These are phyloP conservation scores for Tyrophagus putrescentiae DNA, from an alignment of 1,140 invertebrate genomes.

Conservation along the genomic window DNA sequence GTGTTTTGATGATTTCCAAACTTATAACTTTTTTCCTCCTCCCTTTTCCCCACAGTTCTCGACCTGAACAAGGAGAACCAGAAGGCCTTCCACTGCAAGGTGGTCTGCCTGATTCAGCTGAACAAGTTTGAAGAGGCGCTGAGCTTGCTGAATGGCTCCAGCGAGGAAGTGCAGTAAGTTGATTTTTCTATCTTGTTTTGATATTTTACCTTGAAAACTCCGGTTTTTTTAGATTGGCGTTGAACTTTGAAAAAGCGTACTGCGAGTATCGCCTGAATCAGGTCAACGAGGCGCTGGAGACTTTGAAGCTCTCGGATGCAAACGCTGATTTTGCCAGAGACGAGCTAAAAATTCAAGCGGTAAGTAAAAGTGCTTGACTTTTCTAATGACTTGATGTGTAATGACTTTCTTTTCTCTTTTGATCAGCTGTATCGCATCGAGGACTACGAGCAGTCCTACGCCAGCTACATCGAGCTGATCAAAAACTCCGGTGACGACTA, in stretches of 20 bases:
- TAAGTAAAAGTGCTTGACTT: slow-evolving; percentile 22
- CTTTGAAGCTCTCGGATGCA: slow-evolving; percentile 49
- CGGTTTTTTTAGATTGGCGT: slow-evolving; percentile 38
- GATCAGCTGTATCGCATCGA: slow-evolving; percentile 36
- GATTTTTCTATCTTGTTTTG: slow-evolving; percentile 23
- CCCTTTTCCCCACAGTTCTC: no score
- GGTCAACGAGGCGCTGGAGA: slow-evolving; percentile 59
- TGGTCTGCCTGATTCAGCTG: slow-evolving; percentile 71
- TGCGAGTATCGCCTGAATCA: slow-evolving; percentile 78
- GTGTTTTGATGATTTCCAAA: slow-evolving; percentile 14
- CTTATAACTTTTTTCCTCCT: background rate
- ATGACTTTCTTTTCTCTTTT: slow-evolving; percentile 13
- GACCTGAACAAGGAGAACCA: slow-evolving; percentile 59
- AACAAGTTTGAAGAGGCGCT: slow-evolving; percentile 76
- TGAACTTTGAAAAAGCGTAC: slow-evolving; percentile 82
- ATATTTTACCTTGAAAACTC: slow-evolving; percentile 23
- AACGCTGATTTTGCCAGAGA: slow-evolving; percentile 48
- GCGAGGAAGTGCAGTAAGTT: slow-evolving; percentile 5
- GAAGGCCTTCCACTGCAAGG: slow-evolving; percentile 73
- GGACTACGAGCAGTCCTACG: slow-evolving; percentile 63
- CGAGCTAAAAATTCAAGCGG: slow-evolving; percentile 62
- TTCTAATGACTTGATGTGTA: background rate
- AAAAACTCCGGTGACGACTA: slow-evolving; percentile 77
- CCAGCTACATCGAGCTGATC: slow-evolving; percentile 68
- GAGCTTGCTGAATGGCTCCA: slow-evolving; percentile 44